Conservation (phyloP, 2,888 invertebrate species). For the Girardia tigrina region DNA sequence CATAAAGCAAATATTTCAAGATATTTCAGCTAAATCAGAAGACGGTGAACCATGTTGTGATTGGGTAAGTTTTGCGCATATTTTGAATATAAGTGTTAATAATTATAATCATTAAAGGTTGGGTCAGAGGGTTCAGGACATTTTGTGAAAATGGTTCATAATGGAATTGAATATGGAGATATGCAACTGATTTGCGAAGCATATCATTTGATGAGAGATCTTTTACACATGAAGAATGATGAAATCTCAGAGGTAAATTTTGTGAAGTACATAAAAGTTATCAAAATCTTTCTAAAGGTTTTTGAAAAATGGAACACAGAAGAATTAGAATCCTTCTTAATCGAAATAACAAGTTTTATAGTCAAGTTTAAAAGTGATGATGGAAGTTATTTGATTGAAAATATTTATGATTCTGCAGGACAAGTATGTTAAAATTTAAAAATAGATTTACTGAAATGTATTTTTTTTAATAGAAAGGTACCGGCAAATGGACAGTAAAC, state of each 20-base stretch:
- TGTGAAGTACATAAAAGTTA: too few relatives aligned
- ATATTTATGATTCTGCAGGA: slow-evolving; percentile 86
- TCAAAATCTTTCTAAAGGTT: slow-evolving; percentile 53
- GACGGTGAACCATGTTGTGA: slow-evolving; percentile 84
- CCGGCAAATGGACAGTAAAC: slow-evolving; percentile 98
- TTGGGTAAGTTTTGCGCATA: slow-evolving; percentile 57
- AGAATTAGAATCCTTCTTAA: slow-evolving; percentile 75
- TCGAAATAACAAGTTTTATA: slow-evolving; percentile 91
- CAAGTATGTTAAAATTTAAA: too few relatives aligned
- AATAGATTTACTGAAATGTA: too few relatives aligned
- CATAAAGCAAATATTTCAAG: slow-evolving; percentile 79
- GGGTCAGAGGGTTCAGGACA: slow-evolving; percentile 92
- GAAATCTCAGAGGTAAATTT: slow-evolving; percentile 60
- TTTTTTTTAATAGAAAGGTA: slow-evolving; percentile 66
- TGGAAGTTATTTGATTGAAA: slow-evolving; percentile 67
- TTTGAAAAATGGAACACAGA: slow-evolving; percentile 88
- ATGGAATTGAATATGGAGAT: slow-evolving; percentile 97
- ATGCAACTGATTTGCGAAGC: slow-evolving; percentile 98
- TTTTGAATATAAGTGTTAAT: not conserved
- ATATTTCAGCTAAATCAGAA: slow-evolving; percentile 72
- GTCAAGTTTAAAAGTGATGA: slow-evolving; percentile 70
- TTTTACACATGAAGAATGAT: slow-evolving; percentile 60
- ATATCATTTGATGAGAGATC: slow-evolving; percentile 71
- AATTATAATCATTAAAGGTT: slow-evolving; percentile 53
- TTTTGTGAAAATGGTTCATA: slow-evolving; percentile 97